Evolutionary conservation across 2,113 vertebrate genomes (phyloP).

Genomic region (Cryptomyrus ogoouensis): DNA sequence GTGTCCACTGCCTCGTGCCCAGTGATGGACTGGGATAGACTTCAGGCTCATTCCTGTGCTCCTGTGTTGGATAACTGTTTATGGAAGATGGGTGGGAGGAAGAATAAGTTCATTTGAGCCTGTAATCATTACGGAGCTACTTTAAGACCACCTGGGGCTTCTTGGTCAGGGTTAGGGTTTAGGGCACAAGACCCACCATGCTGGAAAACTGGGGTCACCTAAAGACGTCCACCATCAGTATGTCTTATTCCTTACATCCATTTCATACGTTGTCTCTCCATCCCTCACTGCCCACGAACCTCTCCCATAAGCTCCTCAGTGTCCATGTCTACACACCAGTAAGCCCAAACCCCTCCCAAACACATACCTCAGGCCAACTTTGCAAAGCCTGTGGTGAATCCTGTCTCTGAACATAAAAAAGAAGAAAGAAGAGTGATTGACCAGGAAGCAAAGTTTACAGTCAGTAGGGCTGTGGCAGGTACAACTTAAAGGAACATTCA

Average conservation of each 20-base stretch:
- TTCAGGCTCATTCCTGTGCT: neutral
- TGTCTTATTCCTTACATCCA: neutral
- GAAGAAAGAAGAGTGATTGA: neutral
- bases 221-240: neutral
- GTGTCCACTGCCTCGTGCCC: too few species aligned
- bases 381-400: neutral
- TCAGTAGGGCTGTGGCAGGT: neutral
- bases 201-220: neutral
- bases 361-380: neutral
- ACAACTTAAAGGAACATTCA: neutral
- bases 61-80: neutral
- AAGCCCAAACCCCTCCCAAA: neutral
- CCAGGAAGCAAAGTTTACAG: neutral
- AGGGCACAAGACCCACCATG: neutral
- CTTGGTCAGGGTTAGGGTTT: neutral
- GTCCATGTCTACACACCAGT: neutral
- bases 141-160: neutral
- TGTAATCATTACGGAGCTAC: neutral
- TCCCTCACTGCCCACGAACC: neutral
- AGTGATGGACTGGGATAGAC: neutral
- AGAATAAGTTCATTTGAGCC: neutral
- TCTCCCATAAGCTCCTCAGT: neutral
- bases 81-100: neutral
- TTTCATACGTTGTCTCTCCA: neutral
- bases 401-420: neutral